Base-by-base conservation (phyloP, 1,140 invertebrate species). In the Steinernema khuongi region DNA sequence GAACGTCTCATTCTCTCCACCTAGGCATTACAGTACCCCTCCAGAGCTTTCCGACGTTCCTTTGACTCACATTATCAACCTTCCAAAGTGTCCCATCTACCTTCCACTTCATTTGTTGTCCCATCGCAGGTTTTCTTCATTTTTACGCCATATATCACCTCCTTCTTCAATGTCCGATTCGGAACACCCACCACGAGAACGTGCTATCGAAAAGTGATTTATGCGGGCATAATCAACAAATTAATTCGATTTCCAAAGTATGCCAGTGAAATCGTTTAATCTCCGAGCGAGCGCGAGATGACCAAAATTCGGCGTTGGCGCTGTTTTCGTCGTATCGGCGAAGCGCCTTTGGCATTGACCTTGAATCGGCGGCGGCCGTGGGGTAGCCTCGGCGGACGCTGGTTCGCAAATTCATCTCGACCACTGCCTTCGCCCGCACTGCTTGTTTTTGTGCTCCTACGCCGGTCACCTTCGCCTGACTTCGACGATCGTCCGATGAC, bases 181-280 rank as follows among this genome's bases (percentile, higher is more conserved):
- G 19, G 50, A 60, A 14, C 22, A 22, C 26, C 50, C 7, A 22
- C 50, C 19, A n/a, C 36, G 36, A 11, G 36, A 7, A n/a, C n/a
- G n/a, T 11, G 36, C 26, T 22, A 26, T 60, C 50, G 7, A 60
- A 60, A 60, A 60, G 50, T 60, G 50, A 60, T 60, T 60, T 60
- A 60, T 60, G 14, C 50, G 4, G 14, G 50, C 19, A 60, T 60
- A 60, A 60, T 60, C 50, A 60, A 60, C 50, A 60, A 60, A 60
- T 60, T 60, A 60, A 60, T 60, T 60, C 50, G 50, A 60, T 60
- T 60, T 60, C 50, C 14, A 60, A 60, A 60, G 50, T 60, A 60
- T 60, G 50, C 50, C 50, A 60, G 11, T 60, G 50, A 60, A 60
- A 60, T 60, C 50, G 50, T 60, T 60, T 60, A 60, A 60, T 60